phyloP scores from a whole-genome alignment of 1,140 invertebrate species.

The Nasonia vitripennis region DNA sequence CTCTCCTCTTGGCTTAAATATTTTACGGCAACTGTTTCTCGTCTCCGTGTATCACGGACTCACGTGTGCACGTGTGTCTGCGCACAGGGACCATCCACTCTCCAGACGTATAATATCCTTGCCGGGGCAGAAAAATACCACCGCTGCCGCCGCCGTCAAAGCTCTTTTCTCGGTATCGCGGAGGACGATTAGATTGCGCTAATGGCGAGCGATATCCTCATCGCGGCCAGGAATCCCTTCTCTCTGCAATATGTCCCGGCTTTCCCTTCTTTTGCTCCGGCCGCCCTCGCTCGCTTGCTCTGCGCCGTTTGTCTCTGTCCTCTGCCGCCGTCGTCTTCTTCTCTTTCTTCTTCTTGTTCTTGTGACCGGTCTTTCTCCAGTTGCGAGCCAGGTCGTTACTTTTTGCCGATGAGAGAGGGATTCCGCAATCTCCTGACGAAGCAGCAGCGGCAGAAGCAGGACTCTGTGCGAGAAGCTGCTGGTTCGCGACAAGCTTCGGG shows the following conservation, averaged over 20 bases:
- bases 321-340: background rate
- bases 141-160: slow-evolving; percentile 29
- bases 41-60: background rate
- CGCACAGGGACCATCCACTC: background rate
- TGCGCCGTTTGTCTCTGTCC: slow-evolving; percentile 22
- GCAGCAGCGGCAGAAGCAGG: background rate
- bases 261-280: slow-evolving; percentile 41
- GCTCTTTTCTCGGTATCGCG: slow-evolving; percentile 46
- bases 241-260: slow-evolving; percentile 52
- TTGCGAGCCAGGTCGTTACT: slow-evolving; percentile 41
- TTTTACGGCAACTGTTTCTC: slow-evolving; percentile 49
- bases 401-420: slow-evolving; percentile 39
- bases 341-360: slow-evolving; percentile 4
- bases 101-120: background rate
- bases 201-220: slow-evolving; percentile 68
- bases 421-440: background rate
- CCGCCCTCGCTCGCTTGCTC: slow-evolving; percentile 28
- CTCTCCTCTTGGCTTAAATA: slow-evolving; percentile 6
- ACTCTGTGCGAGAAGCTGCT: slow-evolving; percentile 29
- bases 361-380: slow-evolving; percentile 17
- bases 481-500: background rate
- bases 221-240: slow-evolving; percentile 57
- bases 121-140: slow-evolving; percentile 10
- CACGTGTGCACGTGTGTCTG: background rate
- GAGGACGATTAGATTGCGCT: slow-evolving; percentile 67